Evolutionary conservation across 2,113 vertebrate species (phyloP).

Genomic region (Cheirogaleus medius): DNA sequence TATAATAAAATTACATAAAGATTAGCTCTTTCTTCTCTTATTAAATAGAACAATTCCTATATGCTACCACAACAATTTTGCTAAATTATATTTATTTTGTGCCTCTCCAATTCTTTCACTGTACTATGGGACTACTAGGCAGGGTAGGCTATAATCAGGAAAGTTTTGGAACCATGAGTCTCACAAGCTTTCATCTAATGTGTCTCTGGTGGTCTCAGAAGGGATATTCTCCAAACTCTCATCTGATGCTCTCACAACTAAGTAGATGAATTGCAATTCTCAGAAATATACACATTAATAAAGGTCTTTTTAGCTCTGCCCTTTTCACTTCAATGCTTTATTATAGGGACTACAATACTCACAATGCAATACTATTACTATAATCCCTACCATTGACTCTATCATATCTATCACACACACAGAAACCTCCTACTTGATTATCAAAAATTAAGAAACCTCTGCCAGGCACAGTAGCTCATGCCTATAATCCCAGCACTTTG

Average conservation of each 20-base stretch:
- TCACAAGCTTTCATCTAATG: neutral
- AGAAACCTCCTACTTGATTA: neutral
- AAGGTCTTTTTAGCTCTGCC: neutral
- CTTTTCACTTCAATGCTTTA: neutral
- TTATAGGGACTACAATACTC: neutral
- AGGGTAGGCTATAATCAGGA: neutral
- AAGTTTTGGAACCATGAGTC: neutral
- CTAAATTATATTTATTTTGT: slow-evolving; percentile 24
- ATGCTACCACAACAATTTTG: neutral
- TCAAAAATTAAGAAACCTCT: slow-evolving; percentile 10
- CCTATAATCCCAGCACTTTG: neutral
- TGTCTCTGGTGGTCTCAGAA: neutral
- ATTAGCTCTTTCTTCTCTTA: slow-evolving; percentile 5
- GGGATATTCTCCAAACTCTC: neutral
- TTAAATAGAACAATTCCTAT: slow-evolving; percentile 11
- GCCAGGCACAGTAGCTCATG: neutral
- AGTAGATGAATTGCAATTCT: neutral
- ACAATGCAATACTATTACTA: neutral
- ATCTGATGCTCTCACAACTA: neutral
- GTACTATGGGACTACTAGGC: neutral
- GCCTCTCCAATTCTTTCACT: neutral
- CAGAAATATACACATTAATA: neutral
- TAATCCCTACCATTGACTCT: neutral
- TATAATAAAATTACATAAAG: neutral
- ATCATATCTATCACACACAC: neutral